phyloP scores from a whole-genome alignment of 2,113 vertebrate species.

The Perognathus longimembris region DNA sequence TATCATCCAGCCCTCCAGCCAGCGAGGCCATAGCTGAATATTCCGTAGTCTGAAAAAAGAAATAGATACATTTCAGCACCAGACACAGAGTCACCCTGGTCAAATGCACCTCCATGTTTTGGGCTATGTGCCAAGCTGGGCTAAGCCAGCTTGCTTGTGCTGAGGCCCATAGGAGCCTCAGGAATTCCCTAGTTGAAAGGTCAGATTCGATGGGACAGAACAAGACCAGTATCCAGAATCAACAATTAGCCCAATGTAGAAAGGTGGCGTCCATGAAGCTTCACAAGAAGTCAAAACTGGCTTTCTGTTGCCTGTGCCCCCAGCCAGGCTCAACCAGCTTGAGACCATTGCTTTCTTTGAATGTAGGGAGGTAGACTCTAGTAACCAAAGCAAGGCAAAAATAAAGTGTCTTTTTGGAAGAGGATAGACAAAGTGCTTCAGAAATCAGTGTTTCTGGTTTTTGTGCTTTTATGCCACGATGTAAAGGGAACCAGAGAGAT shows the following conservation, averaged over 20 bases:
- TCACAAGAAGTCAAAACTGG: not conserved
- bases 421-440: not conserved
- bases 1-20: constrained; percentile 97
- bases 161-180: not conserved
- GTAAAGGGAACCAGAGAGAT: not conserved
- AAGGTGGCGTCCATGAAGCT: not conserved
- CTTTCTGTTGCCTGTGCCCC: not conserved
- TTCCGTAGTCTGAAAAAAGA: constrained; percentile 92
- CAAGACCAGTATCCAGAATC: not conserved
- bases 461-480: not conserved
- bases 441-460: not conserved
- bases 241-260: not conserved
- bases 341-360: not conserved
- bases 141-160: not conserved
- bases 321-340: not conserved
- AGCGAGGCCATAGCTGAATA: constrained; percentile 97
- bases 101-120: not conserved
- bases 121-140: not conserved
- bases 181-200: not conserved
- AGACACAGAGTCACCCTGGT: not conserved
- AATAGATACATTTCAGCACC: constrained; percentile 68
- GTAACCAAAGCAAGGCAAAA: not conserved
- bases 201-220: not conserved
- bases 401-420: not conserved
- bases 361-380: not conserved